These are phyloP conservation scores for Bilobella aurantiaca DNA, from an alignment of 1,140 invertebrate species.

Conservation along the genomic window DNA sequence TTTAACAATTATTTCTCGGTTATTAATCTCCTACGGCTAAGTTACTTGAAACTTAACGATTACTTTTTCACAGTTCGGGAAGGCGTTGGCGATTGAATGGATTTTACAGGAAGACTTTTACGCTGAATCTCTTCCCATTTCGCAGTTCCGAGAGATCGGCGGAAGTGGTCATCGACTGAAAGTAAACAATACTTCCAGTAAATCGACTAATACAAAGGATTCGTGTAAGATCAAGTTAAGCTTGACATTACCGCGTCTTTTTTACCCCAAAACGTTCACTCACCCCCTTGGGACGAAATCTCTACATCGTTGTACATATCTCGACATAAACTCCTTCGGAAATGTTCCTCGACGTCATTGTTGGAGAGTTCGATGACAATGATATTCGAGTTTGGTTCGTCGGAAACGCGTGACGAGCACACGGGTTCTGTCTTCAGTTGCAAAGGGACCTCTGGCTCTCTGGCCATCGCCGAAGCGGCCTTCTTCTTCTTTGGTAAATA, in stretches of 20 bases:
- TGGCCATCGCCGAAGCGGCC: not conserved
- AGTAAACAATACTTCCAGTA: not conserved
- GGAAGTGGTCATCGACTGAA: not conserved
- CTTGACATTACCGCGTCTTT: too few species aligned
- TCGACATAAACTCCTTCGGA: not conserved
- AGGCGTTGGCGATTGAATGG: not conserved
- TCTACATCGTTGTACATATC: not conserved
- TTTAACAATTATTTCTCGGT: too few species aligned
- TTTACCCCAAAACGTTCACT: too few species aligned
- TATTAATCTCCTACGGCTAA: too few species aligned
- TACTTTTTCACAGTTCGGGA: not conserved
- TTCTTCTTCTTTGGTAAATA: not conserved
- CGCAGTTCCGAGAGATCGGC: not conserved
- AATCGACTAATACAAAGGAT: too few species aligned
- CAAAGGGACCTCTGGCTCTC: too few species aligned
- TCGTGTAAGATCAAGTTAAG: too few species aligned
- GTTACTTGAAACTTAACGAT: not conserved
- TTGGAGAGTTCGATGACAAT: too few species aligned
- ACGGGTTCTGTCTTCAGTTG: too few species aligned
- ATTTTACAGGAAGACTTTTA: not conserved
- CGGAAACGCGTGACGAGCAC: too few species aligned
- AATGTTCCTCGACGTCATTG: slow-evolving; percentile 2
- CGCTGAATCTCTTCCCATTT: not conserved
- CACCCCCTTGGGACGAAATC: not conserved
- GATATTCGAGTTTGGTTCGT: not conserved